Base-by-base conservation (phyloP, 1,140 invertebrate species). In the Drosophila sp. region DNA sequence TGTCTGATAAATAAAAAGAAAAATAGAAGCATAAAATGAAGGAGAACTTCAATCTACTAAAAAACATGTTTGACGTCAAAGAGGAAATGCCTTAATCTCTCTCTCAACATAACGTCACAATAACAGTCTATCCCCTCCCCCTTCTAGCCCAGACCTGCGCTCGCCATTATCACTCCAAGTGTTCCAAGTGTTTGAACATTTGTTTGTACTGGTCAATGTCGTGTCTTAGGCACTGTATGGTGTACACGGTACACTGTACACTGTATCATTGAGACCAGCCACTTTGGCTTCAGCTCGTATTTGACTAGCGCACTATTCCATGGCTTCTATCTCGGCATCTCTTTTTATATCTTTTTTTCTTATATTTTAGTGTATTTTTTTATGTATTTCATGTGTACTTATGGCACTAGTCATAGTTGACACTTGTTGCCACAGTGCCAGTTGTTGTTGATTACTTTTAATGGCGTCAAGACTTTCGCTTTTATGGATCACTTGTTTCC, bases 401-500 rank as follows among this genome's bases (percentile, higher is more conserved):
- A 86, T 86, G 82, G 82, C 82, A 86, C 82, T 81, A 86, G 82
- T 81, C 82, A 78, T 66, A 73, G 83, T 79, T 87, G 82, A 86
- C 82, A 86, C 82, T 87, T 87, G 86, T 73, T 82, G 67, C 57
- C 56, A 59, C 54, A 75, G 45, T 43, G 41, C 41, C 41, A 27
- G 57, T 76, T 57, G 36, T 21, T 41, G 50, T 51, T 89, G 76
- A 82, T 77, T 82, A 64, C 83, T 65, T 53, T 78, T 83, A 89
- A 89, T 89, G 83, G 83, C 83, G 83, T 89, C 83, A 89, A 89
- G 83, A 89, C 79, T 83, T 89, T 89, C 83, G 83, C 76, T 89
- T 89, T 89, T 89, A 89, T 89, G 84, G 83, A 58, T 73, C 72
- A 38, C 64, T 50, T 72, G 71, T 61, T 89, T 87, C 82, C 61